Evolutionary conservation across 1,140 invertebrate genomes (phyloP), one percentile per base, ranked within the genome.

Genomic region (Eciton burchellii): DNA sequence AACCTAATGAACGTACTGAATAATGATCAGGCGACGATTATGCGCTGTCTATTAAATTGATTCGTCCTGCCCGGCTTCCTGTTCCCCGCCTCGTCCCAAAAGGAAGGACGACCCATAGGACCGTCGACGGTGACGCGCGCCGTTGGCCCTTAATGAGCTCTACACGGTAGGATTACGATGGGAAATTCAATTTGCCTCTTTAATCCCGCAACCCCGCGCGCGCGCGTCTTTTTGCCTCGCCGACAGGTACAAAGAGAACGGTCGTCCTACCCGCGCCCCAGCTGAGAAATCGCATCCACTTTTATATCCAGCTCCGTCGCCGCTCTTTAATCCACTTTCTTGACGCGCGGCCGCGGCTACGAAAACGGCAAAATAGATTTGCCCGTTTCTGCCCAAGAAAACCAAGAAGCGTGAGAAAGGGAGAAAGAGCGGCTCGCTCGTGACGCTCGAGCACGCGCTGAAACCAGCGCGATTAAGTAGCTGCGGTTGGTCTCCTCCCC

Each of bases 1-100:
- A 94, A 94, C 91, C 89, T 92, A 91, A 92, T 91, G 92, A 93
- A 93, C 91, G 89, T 89, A 86, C 90, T 91, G 91, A 92, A 93
- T 93, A 91, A 93, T 92, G 92, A 93, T 92, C 90, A 89, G 85
- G 85, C 81, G 87, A 86, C 91, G 90, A 93, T 93, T 93, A 91
- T 91, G 91, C 88, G 90, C 89, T 92, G 90, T 92, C 91, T 92
- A 92, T 93, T 92, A 91, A 93, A 92, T 90, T 89, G 92, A 92
- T 90, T 92, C 87, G 84, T 88, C 77, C 81, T 70, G 63, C 12
- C 8, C 74, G 29, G 21, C 14, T 3, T 12, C 16, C 49, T 43
- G 16, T 4, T 52, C 49, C 52, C 35, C 35, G 35, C 35, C 35
- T 35, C 3, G 52, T 19, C 47, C 62, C 60, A 43, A 81, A 85